phyloP scores from a whole-genome alignment of 2,797 vertebrate genomes.

The Pteronotus mesoamericanus region DNA sequence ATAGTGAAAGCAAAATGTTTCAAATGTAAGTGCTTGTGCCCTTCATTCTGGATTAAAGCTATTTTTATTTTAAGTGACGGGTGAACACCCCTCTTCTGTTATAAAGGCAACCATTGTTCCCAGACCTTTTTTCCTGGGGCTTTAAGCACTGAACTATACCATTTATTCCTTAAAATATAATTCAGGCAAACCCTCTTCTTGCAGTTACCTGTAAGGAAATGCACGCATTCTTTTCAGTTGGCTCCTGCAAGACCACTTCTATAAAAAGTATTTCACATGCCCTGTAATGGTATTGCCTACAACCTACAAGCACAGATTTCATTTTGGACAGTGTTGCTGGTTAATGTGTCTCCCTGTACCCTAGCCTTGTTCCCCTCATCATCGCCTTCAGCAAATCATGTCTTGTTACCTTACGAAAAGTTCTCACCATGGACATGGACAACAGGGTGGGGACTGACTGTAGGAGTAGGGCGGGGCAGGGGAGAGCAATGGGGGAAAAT shows the following conservation, averaged over 20 bases:
- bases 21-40: constrained; percentile 44
- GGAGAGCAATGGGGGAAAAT: no score
- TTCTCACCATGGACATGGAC: neutral
- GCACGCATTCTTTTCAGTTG: constrained; percentile 24
- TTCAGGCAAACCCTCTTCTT: constrained; percentile 50
- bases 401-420: constrained; percentile 26
- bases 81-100: constrained; percentile 49
- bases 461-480: no score
- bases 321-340: neutral
- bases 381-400: neutral
- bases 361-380: neutral
- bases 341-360: neutral
- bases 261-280: constrained; percentile 24
- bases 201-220: constrained; percentile 56
- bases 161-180: constrained; percentile 52
- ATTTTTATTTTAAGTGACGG: constrained; percentile 58
- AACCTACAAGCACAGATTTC: constrained; percentile 24
- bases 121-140: constrained; percentile 29
- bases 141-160: constrained; percentile 44
- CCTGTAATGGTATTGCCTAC: neutral
- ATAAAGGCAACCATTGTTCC: constrained; percentile 46
- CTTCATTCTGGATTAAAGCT: constrained; percentile 59
- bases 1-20: constrained; percentile 56
- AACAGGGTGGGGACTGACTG: no score
- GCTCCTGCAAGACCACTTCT: neutral